Evolutionary conservation across 2,113 vertebrate species (phyloP), one percentile per base, ranked within the genome.

Genomic region (Eublepharis macularius): DNA sequence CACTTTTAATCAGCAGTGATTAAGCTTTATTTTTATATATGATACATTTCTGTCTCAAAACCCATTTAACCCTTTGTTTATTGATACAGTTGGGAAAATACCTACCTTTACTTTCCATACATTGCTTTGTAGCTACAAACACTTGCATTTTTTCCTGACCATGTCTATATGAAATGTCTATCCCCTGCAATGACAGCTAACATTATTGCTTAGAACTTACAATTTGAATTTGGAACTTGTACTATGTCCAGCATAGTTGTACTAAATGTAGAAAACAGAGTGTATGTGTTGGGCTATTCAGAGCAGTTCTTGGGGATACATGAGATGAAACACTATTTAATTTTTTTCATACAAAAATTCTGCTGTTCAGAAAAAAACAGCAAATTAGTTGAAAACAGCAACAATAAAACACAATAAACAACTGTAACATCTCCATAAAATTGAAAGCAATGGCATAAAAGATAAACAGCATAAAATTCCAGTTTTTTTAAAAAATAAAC

Each of bases 71-170:
- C 95, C 87, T 70, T 75, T 41, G 92, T 93, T 92, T 96, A 93
- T 95, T 96, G 95, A 96, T 89, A 91, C 92, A 95, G 94, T 94
- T 96, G 94, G 91, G 73, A 92, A 94, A 88, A 76, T 86, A 89
- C 83, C 51, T 76, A 0, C 80, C 77, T 93, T 95, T 93, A 84
- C 77, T 45, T 88, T 87, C 90, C 43, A 13, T 63, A 47, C 10
- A 74, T 26, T 86, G 29, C 78, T 87, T 82, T 86, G 39, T 78
- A 86, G 80, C 32, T 63, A 84, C 83, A 49, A 29, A 0, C 0
- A 26, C 21, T 80, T 47, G 19, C 6, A 24, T 68, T 13, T n/a
- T 14, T 21, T 29, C 45, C 57, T 24, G 57, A 73, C 63, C 26
- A 77, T 54, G 7, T n/a, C 24, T 41, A 8, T 63, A 21, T 14